Conservation (phyloP, 2,113 vertebrate genomes). For the Rhinogobius similis region DNA sequence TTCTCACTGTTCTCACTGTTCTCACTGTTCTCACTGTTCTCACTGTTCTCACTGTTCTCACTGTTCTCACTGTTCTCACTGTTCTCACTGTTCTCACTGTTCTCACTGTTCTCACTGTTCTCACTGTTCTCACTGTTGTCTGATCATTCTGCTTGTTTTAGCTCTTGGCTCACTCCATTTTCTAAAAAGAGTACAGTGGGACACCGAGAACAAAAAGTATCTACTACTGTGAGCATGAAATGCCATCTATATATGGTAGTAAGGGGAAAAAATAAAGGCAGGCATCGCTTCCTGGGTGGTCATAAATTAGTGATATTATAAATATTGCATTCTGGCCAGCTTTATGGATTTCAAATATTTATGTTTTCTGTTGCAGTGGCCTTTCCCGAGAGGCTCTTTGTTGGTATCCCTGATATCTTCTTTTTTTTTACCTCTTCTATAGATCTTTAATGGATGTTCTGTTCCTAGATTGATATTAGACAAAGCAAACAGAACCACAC, state of each 20-base stretch:
- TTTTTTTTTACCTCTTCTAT: neutral
- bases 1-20: neutral
- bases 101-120: neutral
- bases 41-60: neutral
- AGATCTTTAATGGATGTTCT: neutral
- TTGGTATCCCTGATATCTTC: neutral
- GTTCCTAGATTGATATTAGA: neutral
- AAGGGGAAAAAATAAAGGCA: neutral
- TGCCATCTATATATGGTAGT: neutral
- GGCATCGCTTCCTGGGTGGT: slow-evolving; percentile 8
- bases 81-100: neutral
- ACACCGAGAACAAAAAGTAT: neutral
- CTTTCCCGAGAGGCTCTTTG: slow-evolving; percentile 9
- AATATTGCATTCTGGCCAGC: neutral
- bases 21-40: neutral
- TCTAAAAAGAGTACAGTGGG: slow-evolving; percentile 12
- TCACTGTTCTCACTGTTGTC: neutral
- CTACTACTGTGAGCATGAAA: neutral
- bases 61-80: neutral
- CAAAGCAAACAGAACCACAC: neutral
- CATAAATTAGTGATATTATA: neutral
- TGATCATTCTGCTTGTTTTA: slow-evolving; percentile 19
- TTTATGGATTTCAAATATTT: slow-evolving; percentile 21
- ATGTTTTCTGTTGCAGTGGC: neutral
- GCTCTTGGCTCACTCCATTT: slow-evolving; percentile 9